Conservation (phyloP, 2,888 invertebrate genomes). For the Tiliacea citrago region DNA sequence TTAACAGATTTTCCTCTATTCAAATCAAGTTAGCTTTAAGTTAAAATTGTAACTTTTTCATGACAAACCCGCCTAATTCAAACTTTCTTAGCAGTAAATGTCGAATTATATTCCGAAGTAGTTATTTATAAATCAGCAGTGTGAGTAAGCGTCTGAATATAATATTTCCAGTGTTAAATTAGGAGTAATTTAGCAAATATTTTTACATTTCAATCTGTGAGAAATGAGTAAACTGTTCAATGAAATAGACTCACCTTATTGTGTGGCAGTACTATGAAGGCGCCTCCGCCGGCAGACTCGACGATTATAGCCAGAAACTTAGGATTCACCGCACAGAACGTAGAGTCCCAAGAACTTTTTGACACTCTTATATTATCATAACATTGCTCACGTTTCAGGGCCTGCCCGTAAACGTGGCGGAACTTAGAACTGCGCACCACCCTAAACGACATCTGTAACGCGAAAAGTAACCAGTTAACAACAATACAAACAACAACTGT, state of each 20-base stretch:
- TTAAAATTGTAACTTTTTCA: not conserved
- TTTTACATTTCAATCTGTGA: conserved; percentile 50
- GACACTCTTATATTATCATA: conserved; percentile 99
- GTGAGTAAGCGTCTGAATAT: conserved; percentile 65
- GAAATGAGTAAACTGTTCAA: conserved; percentile 57
- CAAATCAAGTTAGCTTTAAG: not conserved
- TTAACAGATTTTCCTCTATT: not conserved
- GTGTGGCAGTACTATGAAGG: conserved; percentile 98
- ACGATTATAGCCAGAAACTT: conserved; percentile 99
- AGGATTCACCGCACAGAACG: conserved; percentile 99
- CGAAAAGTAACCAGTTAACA: conserved; percentile 81
- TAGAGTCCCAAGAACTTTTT: conserved; percentile 99
- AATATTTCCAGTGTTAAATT: conserved; percentile 55
- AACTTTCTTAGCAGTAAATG: conserved; percentile 11
- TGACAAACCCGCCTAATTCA: not conserved
- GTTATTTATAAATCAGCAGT: conserved; percentile 65
- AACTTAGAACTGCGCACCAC: conserved; percentile 99
- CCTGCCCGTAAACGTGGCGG: conserved; percentile 98
- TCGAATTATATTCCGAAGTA: conserved; percentile 33
- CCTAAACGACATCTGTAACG: conserved; percentile 97
- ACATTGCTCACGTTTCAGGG: conserved; percentile 98
- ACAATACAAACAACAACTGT: conserved; percentile 81
- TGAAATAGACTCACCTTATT: conserved; percentile 93
- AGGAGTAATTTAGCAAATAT: conserved; percentile 33
- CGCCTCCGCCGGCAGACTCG: conserved; percentile 98